Conservation (phyloP, 2,113 vertebrate genomes). For the Azemiops feae region DNA sequence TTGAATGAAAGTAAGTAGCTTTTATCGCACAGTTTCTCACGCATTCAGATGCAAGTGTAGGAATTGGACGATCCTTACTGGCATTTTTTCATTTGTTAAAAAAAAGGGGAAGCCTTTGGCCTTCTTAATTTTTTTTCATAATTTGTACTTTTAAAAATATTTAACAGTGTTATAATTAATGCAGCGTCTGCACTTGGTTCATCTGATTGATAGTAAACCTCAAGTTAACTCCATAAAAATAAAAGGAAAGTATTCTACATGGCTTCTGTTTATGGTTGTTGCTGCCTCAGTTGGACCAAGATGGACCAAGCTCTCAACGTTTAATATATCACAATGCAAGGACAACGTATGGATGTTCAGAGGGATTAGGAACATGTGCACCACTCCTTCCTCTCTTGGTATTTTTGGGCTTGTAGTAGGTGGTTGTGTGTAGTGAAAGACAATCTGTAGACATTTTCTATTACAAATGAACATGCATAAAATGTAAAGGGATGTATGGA, state of each 20-base stretch:
- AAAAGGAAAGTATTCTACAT: neutral
- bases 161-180: neutral
- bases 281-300: neutral
- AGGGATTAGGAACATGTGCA: neutral
- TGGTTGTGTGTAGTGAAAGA: neutral
- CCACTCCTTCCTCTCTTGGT: neutral
- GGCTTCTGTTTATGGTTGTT: neutral
- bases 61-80: neutral
- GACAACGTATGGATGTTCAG: neutral
- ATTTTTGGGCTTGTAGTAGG: neutral
- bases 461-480: neutral
- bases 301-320: neutral
- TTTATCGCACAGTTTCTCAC: neutral
- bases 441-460: neutral
- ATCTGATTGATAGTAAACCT: neutral
- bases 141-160: neutral
- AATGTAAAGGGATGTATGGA: neutral
- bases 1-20: constrained; percentile 74
- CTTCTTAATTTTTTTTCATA: neutral
- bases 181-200: neutral
- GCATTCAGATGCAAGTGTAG: neutral
- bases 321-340: neutral
- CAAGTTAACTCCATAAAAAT: neutral
- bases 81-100: neutral
- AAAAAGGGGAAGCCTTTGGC: neutral